A percentile compares a stretch with the other conserved stretches of the same genome.
phyloP scores from a whole-genome alignment of 1,140 invertebrate species.

The Drosophila bipectinata region DNA sequence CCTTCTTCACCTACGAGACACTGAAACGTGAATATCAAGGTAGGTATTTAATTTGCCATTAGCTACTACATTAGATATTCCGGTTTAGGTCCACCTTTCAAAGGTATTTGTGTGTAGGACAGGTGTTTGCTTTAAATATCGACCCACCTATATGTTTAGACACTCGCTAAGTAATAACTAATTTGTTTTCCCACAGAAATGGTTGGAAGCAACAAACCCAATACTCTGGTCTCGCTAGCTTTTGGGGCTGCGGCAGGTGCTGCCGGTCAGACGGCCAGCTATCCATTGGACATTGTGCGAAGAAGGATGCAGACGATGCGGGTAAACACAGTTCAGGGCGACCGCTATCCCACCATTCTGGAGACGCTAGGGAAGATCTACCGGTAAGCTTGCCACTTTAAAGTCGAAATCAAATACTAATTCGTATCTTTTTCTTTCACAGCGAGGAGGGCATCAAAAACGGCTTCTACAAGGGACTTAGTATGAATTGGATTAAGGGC shows the following conservation, averaged over 20 bases:
- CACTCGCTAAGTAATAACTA: not conserved
- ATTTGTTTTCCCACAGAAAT: constrained; percentile 57
- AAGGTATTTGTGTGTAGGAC: too few relatives aligned
- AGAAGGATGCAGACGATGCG: constrained; percentile 83
- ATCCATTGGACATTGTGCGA: constrained; percentile 88
- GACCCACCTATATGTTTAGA: not conserved
- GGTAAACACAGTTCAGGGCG: constrained; percentile 38
- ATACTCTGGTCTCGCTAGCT: constrained; percentile 87
- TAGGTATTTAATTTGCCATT: constrained; percentile 74
- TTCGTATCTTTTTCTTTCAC: constrained; percentile 55
- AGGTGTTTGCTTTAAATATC: not conserved
- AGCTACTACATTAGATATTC: too few relatives aligned
- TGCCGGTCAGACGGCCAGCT: constrained; percentile 97
- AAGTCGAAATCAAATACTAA: not conserved
- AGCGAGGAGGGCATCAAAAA: constrained; percentile 94
- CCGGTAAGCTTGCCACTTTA: constrained; percentile 38
- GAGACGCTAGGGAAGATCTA: constrained; percentile 77
- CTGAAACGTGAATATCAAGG: constrained; percentile 93
- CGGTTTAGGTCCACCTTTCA: too few relatives aligned
- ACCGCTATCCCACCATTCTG: constrained; percentile 67
- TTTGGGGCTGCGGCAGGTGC: constrained; percentile 97
- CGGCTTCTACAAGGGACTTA: constrained; percentile 98
- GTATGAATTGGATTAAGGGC: constrained; percentile 99
- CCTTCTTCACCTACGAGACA: constrained; percentile 98
- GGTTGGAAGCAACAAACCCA: constrained; percentile 84